A percentile compares a stretch with the other conserved stretches of the same genome.
phyloP scores from a whole-genome alignment of 2,113 vertebrate genomes.

The Ammodramus savannarum region DNA sequence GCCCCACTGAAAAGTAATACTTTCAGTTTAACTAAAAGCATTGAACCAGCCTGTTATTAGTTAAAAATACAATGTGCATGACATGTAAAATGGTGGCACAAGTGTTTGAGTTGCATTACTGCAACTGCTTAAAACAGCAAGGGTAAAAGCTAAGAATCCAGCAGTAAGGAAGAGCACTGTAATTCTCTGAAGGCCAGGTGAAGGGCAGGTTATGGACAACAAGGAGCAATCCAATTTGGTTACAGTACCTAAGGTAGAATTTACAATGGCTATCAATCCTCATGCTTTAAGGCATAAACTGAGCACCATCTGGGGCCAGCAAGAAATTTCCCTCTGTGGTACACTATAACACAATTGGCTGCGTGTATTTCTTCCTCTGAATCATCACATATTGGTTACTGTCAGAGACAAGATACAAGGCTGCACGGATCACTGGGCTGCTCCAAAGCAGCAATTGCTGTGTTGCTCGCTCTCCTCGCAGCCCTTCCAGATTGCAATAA shows the following conservation, averaged over 20 bases:
- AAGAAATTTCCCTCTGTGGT: slow-evolving; percentile 46
- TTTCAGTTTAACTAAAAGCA: neutral
- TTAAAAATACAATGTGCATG: neutral
- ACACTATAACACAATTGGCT: slow-evolving; percentile 41
- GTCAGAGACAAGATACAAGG: slow-evolving; percentile 36
- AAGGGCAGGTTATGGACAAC: slow-evolving; percentile 55
- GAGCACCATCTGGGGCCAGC: slow-evolving; percentile 48
- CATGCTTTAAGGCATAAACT: slow-evolving; percentile 54
- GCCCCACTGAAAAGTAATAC: neutral
- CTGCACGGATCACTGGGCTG: slow-evolving; percentile 24
- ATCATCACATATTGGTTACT: slow-evolving; percentile 43
- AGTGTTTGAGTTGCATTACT: neutral
- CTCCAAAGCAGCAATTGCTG: slow-evolving; percentile 24
- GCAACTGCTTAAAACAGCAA: neutral
- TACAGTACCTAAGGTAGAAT: slow-evolving; percentile 54
- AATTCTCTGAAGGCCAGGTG: slow-evolving; percentile 22
- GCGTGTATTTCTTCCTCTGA: slow-evolving; percentile 27
- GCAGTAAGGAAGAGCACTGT: neutral
- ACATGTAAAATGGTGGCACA: neutral
- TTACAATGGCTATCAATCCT: slow-evolving; percentile 60
- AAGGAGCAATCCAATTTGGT: slow-evolving; percentile 55
- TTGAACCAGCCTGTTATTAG: neutral
- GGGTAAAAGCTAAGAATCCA: neutral
- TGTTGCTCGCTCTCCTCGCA: slow-evolving; percentile 31
- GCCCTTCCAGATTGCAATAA: slow-evolving; percentile 56